Base-by-base conservation (phyloP, 2,113 vertebrate genomes). In the Oophaga pumilio region DNA sequence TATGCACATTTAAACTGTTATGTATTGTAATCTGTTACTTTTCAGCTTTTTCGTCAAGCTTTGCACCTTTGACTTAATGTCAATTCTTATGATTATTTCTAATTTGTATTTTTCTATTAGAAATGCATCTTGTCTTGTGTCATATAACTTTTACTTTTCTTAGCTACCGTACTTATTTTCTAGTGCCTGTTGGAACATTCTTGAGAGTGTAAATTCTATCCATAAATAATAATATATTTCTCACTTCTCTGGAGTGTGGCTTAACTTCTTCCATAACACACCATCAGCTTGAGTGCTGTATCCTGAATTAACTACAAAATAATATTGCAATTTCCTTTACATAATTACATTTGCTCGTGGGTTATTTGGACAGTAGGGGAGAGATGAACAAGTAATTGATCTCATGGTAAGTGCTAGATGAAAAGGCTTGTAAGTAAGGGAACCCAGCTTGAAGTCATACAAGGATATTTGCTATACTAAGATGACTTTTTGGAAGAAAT, bases 291-390 rank as follows among this genome's bases (percentile, higher is more conserved):
- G 52, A 56, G 52, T 28, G 77, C 52, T 79, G 52, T 57, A 24
- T 59, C n/a, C 77, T 18, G 77, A 28, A 79, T 79, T 24, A 57
- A 79, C 53, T 57, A 17, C 14, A 26, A 56, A 57, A 56, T 59
- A 57, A 59, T 57, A 69, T 84, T 64, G 14, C 82, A 68, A 66
- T 84, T 64, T 52, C 50, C 62, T 53, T 24, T 49, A 64, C 64
- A 84, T 68, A 52, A 84, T 66, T 84, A 68, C 22, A 64, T 84
- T 84, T 84, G 62, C 43, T 84, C 49, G 43, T 71, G 26, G 28
- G 62, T 22, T 49, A 52, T 43, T 84, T 69, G 17, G 60, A 84
- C 60, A 64, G 62, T 66, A 76, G 50, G 82, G 49, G n/a, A 79
- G 24, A 79, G 24, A 59, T 59, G 12, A 77, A 77, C 15, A 50